A percentile compares a stretch with the other conserved stretches of the same genome.
These are phyloP conservation scores for Casuarius casuarius DNA, from an alignment of 2,113 vertebrate species.

Conservation along the genomic window DNA sequence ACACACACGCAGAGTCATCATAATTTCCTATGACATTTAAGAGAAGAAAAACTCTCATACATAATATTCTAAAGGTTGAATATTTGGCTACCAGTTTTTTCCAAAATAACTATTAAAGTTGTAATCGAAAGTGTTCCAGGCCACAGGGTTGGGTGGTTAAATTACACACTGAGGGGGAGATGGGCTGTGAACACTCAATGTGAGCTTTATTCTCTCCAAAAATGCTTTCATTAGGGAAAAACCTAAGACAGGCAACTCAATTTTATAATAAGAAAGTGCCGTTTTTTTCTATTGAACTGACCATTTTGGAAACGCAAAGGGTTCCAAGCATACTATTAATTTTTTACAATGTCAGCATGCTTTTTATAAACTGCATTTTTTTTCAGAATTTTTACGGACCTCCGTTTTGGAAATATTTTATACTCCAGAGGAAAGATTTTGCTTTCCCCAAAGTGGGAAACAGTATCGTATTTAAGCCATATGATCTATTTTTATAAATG, in stretches of 20 bases:
- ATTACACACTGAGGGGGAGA: slow-evolving; percentile 45
- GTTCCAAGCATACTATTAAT: slow-evolving; percentile 73
- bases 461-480: slow-evolving; percentile 66
- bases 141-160: slow-evolving; percentile 56
- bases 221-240: slow-evolving; percentile 59
- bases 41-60: slow-evolving; percentile 54
- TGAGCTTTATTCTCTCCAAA: slow-evolving; percentile 55
- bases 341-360: slow-evolving; percentile 69
- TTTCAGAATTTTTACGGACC: slow-evolving; percentile 44
- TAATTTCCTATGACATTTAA: slow-evolving; percentile 70
- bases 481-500: slow-evolving; percentile 69
- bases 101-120: slow-evolving; percentile 69
- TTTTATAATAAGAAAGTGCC: slow-evolving; percentile 58
- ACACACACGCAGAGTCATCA: not conserved
- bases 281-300: slow-evolving; percentile 47
- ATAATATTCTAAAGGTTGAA: slow-evolving; percentile 69
- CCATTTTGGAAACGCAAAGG: slow-evolving; percentile 56
- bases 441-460: slow-evolving; percentile 48
- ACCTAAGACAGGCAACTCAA: slow-evolving; percentile 54
- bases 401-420: slow-evolving; percentile 70
- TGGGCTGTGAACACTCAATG: slow-evolving; percentile 39
- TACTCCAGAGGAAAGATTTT: slow-evolving; percentile 62
- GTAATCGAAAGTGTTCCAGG: slow-evolving; percentile 64
- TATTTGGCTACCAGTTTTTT: slow-evolving; percentile 62
- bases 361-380: slow-evolving; percentile 72